Base-by-base conservation (phyloP, 2,113 vertebrate genomes). In the Amphiprion percula region DNA sequence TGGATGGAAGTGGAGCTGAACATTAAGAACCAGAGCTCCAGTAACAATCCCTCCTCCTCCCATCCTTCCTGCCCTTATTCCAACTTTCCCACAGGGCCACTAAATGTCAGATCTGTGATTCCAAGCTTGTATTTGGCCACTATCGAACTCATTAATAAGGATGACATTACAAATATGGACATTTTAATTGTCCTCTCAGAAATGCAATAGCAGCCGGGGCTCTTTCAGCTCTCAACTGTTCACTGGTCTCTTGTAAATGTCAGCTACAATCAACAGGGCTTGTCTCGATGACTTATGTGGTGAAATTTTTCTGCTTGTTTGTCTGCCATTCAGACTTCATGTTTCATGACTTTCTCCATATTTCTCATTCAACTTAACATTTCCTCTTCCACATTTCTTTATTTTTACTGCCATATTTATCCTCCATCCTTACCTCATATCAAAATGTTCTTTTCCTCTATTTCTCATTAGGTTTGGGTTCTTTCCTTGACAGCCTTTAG, bases 21-120 rank as follows among this genome's bases (percentile, higher is more conserved):
- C 26, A 71, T 49, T 33, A 49, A 64, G 67, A 58, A 7, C 15
- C 3, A 5, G 1, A 74, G 41, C 50, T 68, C 56, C 41, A 19
- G 16, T 30, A 26, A 37, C 33, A 65, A 4, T 39, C 28, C 21
- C 49, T 58, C 62, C 21, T 49, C 11, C 24, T 52, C 19, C 11
- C 19, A 10, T 33, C 26, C 21, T 54, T 21, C 9, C 23, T 7
- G 61, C n/a, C 60, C 75, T 77, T 39, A 37, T 46, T n/a, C 28
- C 41, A 53, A 54, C 56, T 61, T 70, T 60, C 59, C 53, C 19
- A 19, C 47, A 0, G 15, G 56, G 9, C 44, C n/a, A 58, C 7
- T 68, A 77, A 87, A 83, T 82, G 65, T 68, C 79, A 85, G 0
- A 54, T 65, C 47, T 70, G 54, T 33, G 19, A 66, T 77, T 53